Evolutionary conservation across 2,797 vertebrate species (phyloP).

Genomic region (Coregonus suidteri): DNA sequence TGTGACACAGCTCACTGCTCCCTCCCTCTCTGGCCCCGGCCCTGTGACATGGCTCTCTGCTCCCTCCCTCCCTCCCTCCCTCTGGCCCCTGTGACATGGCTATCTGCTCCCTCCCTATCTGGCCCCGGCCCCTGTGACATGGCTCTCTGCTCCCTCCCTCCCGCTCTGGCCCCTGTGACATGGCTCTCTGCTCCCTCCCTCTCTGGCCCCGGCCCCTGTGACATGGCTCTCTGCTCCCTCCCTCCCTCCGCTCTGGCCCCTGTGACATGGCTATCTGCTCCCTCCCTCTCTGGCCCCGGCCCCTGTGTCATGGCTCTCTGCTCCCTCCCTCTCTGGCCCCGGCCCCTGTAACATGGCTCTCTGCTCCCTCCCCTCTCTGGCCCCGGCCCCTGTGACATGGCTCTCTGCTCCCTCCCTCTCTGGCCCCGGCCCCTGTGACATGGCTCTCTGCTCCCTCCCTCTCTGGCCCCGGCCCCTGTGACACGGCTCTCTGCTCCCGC

Average conservation of each 20-base stretch:
- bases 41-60: too few relatives aligned
- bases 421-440: background rate
- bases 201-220: background rate
- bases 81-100: too few relatives aligned
- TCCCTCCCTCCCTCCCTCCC: background rate
- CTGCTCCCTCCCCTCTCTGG: too few relatives aligned
- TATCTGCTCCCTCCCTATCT: constrained; percentile 5
- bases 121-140: background rate
- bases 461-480: background rate
- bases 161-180: background rate
- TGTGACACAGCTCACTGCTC: too few relatives aligned
- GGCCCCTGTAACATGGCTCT: too few relatives aligned
- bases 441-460: background rate
- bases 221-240: background rate
- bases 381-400: too few relatives aligned
- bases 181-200: too few relatives aligned
- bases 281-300: too few relatives aligned
- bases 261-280: background rate
- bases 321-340: too few relatives aligned
- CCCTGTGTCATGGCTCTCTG: too few relatives aligned
- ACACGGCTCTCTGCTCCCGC: background rate
- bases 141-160: background rate
- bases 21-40: too few relatives aligned
- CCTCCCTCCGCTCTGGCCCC: too few relatives aligned
- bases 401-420: background rate